Percentiles rank a stretch among this genome's conserved stretches.
Conservation (phyloP, 1,140 invertebrate genomes). For the Dendroctonus ponderosae region DNA sequence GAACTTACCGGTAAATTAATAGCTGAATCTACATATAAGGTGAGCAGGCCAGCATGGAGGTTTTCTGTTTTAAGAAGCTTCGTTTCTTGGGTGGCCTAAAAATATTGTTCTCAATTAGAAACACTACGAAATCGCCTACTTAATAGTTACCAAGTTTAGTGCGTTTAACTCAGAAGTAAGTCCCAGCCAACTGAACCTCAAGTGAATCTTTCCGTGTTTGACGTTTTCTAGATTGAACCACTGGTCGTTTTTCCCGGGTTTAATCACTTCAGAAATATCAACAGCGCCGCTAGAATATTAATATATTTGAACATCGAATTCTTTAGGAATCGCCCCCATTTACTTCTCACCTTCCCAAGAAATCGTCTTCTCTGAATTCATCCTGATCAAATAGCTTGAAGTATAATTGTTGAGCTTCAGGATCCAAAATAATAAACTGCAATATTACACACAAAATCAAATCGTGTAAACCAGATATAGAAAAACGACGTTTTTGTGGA, state of each 20-base stretch:
- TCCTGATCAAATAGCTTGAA: slow-evolving; percentile 74
- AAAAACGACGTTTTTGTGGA: neutral
- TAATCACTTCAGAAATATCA: slow-evolving; percentile 63
- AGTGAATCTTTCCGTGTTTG: slow-evolving; percentile 85
- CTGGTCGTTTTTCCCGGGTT: slow-evolving; percentile 68
- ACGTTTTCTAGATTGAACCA: slow-evolving; percentile 90
- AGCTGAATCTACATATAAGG: slow-evolving; percentile 84
- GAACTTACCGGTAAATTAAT: slow-evolving; percentile 79
- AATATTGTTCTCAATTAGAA: slow-evolving; percentile 24
- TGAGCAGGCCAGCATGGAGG: slow-evolving; percentile 75
- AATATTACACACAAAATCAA: neutral
- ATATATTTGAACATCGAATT: slow-evolving; percentile 5
- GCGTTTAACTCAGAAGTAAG: slow-evolving; percentile 67
- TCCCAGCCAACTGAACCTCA: slow-evolving; percentile 82
- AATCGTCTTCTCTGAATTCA: slow-evolving; percentile 72
- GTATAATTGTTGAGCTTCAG: slow-evolving; percentile 37
- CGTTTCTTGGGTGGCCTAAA: slow-evolving; percentile 63
- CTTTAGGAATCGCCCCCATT: neutral
- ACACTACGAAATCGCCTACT: neutral
- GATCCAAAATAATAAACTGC: slow-evolving; percentile 44
- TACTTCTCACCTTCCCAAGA: slow-evolving; percentile 70
- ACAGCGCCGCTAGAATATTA: slow-evolving; percentile 52
- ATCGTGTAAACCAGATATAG: too few relatives aligned
- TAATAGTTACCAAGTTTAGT: slow-evolving; percentile 53
- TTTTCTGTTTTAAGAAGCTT: slow-evolving; percentile 69